Conservation (phyloP, 1,140 invertebrate species). For the Pseudomyrmex sp. region DNA sequence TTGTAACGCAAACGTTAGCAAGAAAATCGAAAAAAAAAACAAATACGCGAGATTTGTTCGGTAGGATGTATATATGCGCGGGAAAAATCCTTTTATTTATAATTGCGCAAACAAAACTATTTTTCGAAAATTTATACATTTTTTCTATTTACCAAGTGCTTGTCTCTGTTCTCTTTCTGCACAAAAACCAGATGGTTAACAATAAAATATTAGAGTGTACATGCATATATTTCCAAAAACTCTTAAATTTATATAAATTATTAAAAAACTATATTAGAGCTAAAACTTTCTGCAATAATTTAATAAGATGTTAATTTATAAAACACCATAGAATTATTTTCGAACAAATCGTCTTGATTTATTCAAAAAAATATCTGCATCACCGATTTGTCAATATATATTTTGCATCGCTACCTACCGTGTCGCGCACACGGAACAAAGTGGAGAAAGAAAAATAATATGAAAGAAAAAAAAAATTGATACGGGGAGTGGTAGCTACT, state of each 20-base stretch:
- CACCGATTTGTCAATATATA: neutral
- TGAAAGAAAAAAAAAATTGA: neutral
- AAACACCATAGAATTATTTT: neutral
- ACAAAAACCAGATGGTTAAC: too few relatives aligned
- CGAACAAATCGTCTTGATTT: slow-evolving; percentile 25
- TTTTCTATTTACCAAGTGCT: neutral
- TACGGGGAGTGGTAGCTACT: neutral
- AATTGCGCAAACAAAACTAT: slow-evolving; percentile 11
- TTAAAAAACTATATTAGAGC: neutral
- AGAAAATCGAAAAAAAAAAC: neutral
- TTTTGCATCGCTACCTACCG: neutral
- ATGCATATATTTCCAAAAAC: neutral
- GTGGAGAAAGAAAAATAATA: slow-evolving; percentile 24
- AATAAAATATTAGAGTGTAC: neutral
- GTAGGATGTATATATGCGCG: neutral
- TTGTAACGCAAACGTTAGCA: slow-evolving; percentile 33
- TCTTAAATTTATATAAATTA: neutral
- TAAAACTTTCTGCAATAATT: neutral
- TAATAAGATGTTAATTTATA: too few relatives aligned
- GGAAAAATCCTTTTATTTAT: slow-evolving; percentile 20
- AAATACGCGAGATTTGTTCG: slow-evolving; percentile 32
- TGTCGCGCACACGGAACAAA: slow-evolving; percentile 9
- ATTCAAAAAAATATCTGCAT: slow-evolving; percentile 2
- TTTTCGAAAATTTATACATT: neutral
- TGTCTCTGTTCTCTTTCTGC: too few relatives aligned